phyloP scores from a whole-genome alignment of 2,888 invertebrate species.

The Dione vanillae region DNA sequence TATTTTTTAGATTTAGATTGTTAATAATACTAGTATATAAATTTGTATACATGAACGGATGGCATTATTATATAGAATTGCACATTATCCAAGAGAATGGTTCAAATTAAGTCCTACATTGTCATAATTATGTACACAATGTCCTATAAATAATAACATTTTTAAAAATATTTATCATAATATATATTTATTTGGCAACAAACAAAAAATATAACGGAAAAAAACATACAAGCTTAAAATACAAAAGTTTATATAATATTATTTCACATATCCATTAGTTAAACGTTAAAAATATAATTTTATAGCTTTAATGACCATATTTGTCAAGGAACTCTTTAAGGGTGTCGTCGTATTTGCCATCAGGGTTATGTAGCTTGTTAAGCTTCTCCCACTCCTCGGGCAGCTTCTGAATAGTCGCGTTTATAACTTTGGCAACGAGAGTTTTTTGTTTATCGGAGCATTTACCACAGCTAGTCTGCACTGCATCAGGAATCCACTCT shows the following conservation, averaged over 20 bases:
- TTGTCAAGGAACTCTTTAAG: slow-evolving; percentile 71
- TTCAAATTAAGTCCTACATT: too few species aligned
- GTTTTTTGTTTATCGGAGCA: slow-evolving; percentile 86
- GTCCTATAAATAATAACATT: too few species aligned
- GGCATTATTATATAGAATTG: too few species aligned
- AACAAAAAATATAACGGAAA: not conserved
- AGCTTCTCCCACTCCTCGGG: slow-evolving; percentile 85
- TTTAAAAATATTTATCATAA: too few species aligned
- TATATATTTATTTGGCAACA: not conserved
- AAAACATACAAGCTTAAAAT: not conserved
- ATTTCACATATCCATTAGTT: slow-evolving; percentile 1
- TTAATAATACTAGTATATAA: too few species aligned
- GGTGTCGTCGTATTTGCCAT: slow-evolving; percentile 79
- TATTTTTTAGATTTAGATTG: too few species aligned
- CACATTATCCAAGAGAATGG: too few species aligned
- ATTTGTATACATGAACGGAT: too few species aligned
- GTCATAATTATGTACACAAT: too few species aligned
- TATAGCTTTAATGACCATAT: slow-evolving; percentile 43
- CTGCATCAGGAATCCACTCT: slow-evolving; percentile 60
- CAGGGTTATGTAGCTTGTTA: slow-evolving; percentile 85
- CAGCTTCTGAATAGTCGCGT: slow-evolving; percentile 83
- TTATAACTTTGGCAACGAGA: slow-evolving; percentile 82
- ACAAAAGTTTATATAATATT: slow-evolving; percentile 1
- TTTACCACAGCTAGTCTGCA: slow-evolving; percentile 78
- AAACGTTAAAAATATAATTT: not conserved